These are phyloP conservation scores for Scytalopus superciliaris DNA, from an alignment of 2,113 vertebrate species.

Conservation along the genomic window DNA sequence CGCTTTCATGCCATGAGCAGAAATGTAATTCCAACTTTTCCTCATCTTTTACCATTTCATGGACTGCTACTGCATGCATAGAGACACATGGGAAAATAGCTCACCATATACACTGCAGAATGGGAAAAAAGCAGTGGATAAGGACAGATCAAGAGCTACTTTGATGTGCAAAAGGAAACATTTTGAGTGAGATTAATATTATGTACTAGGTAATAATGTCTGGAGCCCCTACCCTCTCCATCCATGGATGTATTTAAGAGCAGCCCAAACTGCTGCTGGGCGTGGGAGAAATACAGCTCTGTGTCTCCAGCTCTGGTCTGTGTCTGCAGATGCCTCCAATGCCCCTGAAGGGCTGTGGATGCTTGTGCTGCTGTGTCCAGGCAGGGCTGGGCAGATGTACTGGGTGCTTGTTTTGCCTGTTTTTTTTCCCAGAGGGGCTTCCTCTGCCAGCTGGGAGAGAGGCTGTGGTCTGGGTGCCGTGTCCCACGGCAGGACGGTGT, in stretches of 20 bases:
- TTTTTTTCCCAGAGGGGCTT: not conserved
- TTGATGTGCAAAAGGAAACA: not conserved
- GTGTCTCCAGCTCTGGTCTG: not conserved
- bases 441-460: not conserved
- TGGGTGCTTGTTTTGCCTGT: accelerated
- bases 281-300: not conserved
- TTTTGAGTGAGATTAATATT: not conserved
- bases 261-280: not conserved
- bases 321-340: not conserved
- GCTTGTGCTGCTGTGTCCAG: not conserved
- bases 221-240: not conserved
- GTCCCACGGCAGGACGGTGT: not conserved
- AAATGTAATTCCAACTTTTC: not conserved
- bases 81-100: not conserved
- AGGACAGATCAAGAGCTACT: not conserved
- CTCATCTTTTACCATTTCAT: not conserved
- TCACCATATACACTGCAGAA: not conserved
- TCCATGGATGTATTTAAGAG: not conserved
- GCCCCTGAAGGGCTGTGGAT: not conserved
- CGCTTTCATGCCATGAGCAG: not conserved
- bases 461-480: not conserved
- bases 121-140: not conserved
- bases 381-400: not conserved
- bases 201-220: not conserved
- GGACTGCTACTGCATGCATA: accelerated